These are phyloP conservation scores for Thunnus albacares DNA, from an alignment of 2,797 vertebrate genomes.

Conservation along the genomic window DNA sequence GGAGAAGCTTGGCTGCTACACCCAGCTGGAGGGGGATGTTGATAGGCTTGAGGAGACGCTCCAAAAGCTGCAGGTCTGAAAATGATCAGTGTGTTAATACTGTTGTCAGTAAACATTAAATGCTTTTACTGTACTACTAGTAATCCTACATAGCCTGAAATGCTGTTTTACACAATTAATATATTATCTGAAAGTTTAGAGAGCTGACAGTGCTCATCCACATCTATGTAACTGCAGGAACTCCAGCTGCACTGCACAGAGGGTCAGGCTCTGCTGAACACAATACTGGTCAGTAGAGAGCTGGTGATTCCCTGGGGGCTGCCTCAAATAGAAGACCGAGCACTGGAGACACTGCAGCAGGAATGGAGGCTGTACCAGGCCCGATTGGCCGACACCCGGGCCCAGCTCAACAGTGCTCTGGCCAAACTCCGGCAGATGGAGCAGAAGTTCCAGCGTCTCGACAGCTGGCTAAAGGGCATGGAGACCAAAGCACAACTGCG, in stretches of 20 bases:
- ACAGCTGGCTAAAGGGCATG: slow-evolving; percentile 92
- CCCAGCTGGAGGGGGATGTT: slow-evolving; percentile 90
- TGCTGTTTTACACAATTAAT: background rate
- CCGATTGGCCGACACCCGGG: slow-evolving; percentile 88
- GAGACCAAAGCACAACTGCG: slow-evolving; percentile 90
- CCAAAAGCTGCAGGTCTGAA: slow-evolving; percentile 91
- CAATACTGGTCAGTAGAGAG: slow-evolving; percentile 89
- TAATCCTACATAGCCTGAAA: background rate
- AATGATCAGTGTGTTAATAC: background rate
- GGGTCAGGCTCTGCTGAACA: slow-evolving; percentile 92
- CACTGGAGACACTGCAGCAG: slow-evolving; percentile 90
- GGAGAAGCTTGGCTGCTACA: slow-evolving; percentile 90
- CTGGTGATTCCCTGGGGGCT: slow-evolving; percentile 90
- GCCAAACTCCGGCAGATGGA: slow-evolving; percentile 92
- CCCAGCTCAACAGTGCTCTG: slow-evolving; percentile 88
- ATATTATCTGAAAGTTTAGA: background rate
- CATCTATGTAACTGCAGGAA: slow-evolving; percentile 83
- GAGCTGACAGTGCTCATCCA: background rate
- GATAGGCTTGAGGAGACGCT: slow-evolving; percentile 90
- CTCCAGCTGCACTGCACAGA: slow-evolving; percentile 92
- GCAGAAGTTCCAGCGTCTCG: slow-evolving; percentile 91
- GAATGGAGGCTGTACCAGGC: slow-evolving; percentile 95
- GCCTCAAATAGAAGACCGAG: slow-evolving; percentile 93
- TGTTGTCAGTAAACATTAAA: background rate
- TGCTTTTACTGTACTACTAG: background rate